A percentile compares a stretch with the other conserved stretches of the same genome.
Evolutionary conservation across 2,113 vertebrate genomes (phyloP).

Genomic region (Gila orcuttii): DNA sequence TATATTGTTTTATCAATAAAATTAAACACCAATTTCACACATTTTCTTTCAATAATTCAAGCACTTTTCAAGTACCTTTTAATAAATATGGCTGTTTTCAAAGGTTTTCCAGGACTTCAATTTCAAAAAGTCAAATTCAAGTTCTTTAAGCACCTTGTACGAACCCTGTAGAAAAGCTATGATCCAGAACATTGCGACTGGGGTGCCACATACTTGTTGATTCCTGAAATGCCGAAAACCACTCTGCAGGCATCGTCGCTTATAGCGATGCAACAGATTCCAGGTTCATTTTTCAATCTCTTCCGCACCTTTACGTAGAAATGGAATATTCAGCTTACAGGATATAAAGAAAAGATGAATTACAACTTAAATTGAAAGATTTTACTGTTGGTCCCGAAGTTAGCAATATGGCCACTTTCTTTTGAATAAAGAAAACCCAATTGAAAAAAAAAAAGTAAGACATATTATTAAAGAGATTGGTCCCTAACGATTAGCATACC

Average conservation of each 20-base stretch:
- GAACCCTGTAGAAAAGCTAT: not conserved
- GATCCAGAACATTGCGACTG: not conserved
- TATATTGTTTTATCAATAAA: too few relatives aligned
- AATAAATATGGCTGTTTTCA: too few relatives aligned
- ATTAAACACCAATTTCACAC: too few relatives aligned
- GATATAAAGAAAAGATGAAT: not conserved
- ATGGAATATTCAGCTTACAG: not conserved
- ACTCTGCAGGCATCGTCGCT: slow-evolving; percentile 61
- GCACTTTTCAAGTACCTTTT: too few relatives aligned
- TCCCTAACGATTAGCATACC: slow-evolving; percentile 41
- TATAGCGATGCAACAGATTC: slow-evolving; percentile 68
- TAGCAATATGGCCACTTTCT: not conserved
- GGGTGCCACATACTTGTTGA: slow-evolving; percentile 62
- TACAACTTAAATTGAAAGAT: not conserved
- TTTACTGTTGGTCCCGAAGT: not conserved
- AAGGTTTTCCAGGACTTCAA: too few relatives aligned
- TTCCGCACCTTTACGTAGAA: slow-evolving; percentile 64
- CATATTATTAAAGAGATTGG: not conserved
- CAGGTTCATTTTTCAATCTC: slow-evolving; percentile 65
- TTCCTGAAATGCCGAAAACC: slow-evolving; percentile 62
- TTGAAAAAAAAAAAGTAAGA: not conserved
- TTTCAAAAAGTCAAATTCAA: too few relatives aligned
- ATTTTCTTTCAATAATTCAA: too few relatives aligned
- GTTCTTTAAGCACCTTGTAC: too few relatives aligned
- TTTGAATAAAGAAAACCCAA: not conserved